These are phyloP conservation scores for Cetonia aurata DNA, from an alignment of 2,888 invertebrate species.

Conservation along the genomic window DNA sequence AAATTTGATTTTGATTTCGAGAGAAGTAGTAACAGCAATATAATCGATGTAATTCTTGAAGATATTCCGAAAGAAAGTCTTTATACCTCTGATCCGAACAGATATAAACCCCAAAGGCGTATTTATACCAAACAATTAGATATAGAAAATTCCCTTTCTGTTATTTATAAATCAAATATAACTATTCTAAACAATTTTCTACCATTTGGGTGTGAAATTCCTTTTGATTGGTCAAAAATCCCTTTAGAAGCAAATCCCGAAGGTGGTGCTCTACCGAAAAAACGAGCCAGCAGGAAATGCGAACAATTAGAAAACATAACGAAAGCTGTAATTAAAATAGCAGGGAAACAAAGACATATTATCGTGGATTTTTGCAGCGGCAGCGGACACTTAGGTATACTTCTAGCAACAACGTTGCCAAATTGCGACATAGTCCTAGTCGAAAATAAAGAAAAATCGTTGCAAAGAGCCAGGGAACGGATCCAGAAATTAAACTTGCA, in stretches of 20 bases:
- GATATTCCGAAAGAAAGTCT: slow-evolving; percentile 70
- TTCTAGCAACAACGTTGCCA: slow-evolving; percentile 85
- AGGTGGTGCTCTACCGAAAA: slow-evolving; percentile 82
- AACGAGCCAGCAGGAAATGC: slow-evolving; percentile 81
- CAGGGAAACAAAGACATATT: slow-evolving; percentile 63
- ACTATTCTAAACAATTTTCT: slow-evolving; percentile 60
- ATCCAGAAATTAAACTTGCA: slow-evolving; percentile 74
- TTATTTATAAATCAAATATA: slow-evolving; percentile 67
- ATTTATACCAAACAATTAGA: slow-evolving; percentile 83
- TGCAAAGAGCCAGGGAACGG: slow-evolving; percentile 79
- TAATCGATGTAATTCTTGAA: slow-evolving; percentile 46
- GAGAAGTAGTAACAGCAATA: slow-evolving; percentile 53
- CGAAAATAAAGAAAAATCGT: slow-evolving; percentile 92
- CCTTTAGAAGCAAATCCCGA: slow-evolving; percentile 82
- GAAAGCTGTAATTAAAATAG: slow-evolving; percentile 80
- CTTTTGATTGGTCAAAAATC: slow-evolving; percentile 78
- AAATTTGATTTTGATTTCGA: slow-evolving; percentile 17
- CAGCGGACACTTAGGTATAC: slow-evolving; percentile 91
- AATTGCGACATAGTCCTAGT: slow-evolving; percentile 83
- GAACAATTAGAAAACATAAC: slow-evolving; percentile 89
- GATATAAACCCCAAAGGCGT: slow-evolving; percentile 80
- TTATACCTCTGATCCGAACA: slow-evolving; percentile 83
- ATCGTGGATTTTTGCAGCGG: slow-evolving; percentile 97
- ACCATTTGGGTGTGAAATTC: slow-evolving; percentile 65
- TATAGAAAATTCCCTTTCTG: slow-evolving; percentile 73